Base-by-base conservation (phyloP, 2,888 invertebrate genomes). In the Diarsia mendica region DNA sequence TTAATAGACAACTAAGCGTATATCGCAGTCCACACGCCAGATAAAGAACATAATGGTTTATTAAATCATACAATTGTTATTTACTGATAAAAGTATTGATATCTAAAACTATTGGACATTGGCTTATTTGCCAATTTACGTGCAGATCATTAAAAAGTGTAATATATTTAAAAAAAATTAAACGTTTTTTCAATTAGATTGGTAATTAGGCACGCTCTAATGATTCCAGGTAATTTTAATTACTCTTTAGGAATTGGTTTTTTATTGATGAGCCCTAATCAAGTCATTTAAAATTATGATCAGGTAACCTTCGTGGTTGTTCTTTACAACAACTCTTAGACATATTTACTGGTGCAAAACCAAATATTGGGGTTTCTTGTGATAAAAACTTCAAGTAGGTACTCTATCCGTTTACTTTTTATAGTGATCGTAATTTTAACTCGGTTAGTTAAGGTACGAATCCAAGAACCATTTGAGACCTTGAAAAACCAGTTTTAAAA, bases 401-500 rank as follows among this genome's bases (percentile, higher is more conserved):
- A 20, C 13, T 28, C 28, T 28, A 61, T 55, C 48, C 9, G 10
- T 67, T 33, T 2, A 46, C 4, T n/a, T 63, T 70, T 75, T 63
- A 39, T 15, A 46, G 33, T 33, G 33, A 33, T 75, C 64, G 28
- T 53, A 33, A 53, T 60, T 65, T 68, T 65, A 39, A 39, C 39
- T 39, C 39, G 39, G 39, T 39, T 39, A 39, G 39, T 58, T 28
- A 13, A 4, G 44, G 13, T 46, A 55, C 44, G 13, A 55, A 46
- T 23, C 1, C 55, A 44, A 61, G 51, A 61, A 15, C 49, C 28
- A 49, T n/a, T n/a, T 60, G 13, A n/a, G 44, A 72, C 61, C 79
- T 72, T 83, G 72, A 73, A 49, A 72, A 71, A 82, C 83, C 67
- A 33, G 68, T 73, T 79, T n/a, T 33, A 4, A 44, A 63, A 80